These are phyloP conservation scores for Sweltsa coloradensis DNA, from an alignment of 1,140 invertebrate genomes.

Conservation along the genomic window DNA sequence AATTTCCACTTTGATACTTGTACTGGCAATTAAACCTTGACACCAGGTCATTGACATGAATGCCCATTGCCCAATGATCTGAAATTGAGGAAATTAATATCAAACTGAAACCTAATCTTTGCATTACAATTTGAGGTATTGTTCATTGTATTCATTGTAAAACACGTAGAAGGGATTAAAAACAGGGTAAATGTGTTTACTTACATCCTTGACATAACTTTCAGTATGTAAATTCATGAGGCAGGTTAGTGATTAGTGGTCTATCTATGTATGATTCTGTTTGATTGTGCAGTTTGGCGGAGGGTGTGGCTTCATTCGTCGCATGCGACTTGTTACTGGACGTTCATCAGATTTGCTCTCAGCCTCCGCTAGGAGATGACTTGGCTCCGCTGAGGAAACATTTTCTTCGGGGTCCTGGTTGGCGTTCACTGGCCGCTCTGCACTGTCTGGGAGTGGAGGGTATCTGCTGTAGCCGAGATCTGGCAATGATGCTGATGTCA, in stretches of 20 bases:
- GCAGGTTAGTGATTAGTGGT: not conserved
- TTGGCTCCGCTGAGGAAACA: slow-evolving; percentile 36
- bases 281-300: slow-evolving; percentile 14
- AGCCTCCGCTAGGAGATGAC: slow-evolving; percentile 28
- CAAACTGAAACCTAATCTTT: not conserved
- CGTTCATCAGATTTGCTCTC: slow-evolving; percentile 40
- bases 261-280: not conserved
- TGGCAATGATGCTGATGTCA: slow-evolving; percentile 45
- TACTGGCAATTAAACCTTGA: no score
- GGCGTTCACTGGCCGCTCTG: slow-evolving; percentile 43
- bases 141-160: not conserved
- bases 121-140: not conserved
- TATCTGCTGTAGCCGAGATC: slow-evolving; percentile 41
- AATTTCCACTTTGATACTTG: no score
- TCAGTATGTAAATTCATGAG: not conserved
- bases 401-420: slow-evolving; percentile 42
- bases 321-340: slow-evolving; percentile 48
- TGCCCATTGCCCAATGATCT: no score
- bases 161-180: not conserved
- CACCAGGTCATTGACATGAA: no score
- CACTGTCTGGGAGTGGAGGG: slow-evolving; percentile 41
- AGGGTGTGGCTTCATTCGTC: slow-evolving; percentile 41
- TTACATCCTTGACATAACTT: not conserved
- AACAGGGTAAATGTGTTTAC: not conserved
- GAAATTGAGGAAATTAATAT: no score